Evolutionary conservation across 2,113 vertebrate genomes (phyloP).

Genomic region (Rhadina sibilatrix): DNA sequence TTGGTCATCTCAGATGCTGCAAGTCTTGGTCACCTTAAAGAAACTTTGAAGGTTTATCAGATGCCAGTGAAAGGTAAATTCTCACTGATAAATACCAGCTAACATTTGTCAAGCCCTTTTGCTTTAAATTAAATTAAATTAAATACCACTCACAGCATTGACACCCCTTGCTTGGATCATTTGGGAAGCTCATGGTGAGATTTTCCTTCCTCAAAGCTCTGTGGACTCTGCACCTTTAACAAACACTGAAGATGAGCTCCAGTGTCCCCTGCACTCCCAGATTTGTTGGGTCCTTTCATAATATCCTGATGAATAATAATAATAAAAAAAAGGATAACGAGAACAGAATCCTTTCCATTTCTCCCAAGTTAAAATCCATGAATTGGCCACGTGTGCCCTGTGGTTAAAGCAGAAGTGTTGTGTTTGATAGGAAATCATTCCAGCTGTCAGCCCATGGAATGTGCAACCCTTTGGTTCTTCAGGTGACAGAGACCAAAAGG

Average conservation of each 20-base stretch:
- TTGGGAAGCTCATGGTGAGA: neutral
- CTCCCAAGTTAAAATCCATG: neutral
- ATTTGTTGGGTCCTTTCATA: rapidly evolving
- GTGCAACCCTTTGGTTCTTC: neutral
- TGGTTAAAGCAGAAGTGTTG: neutral
- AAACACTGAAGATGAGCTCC: neutral
- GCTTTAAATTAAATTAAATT: neutral
- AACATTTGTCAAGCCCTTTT: neutral
- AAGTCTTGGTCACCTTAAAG: slow-evolving; percentile 41
- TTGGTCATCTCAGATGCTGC: slow-evolving; percentile 21
- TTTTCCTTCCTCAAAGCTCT: neutral
- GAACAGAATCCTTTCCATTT: neutral
- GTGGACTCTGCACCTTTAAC: neutral
- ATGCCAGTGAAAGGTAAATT: slow-evolving; percentile 51
- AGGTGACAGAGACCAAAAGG: neutral
- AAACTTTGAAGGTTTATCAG: slow-evolving; percentile 35
- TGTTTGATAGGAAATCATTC: neutral
- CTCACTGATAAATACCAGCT: neutral
- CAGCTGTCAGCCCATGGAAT: neutral
- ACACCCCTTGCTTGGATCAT: neutral
- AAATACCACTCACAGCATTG: neutral
- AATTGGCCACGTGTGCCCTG: rapidly evolving
- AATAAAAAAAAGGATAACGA: neutral
- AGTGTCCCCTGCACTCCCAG: neutral
- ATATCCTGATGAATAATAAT: neutral